Base-by-base conservation (phyloP, 1,140 invertebrate species). In the Sesamia nonagrioides region DNA sequence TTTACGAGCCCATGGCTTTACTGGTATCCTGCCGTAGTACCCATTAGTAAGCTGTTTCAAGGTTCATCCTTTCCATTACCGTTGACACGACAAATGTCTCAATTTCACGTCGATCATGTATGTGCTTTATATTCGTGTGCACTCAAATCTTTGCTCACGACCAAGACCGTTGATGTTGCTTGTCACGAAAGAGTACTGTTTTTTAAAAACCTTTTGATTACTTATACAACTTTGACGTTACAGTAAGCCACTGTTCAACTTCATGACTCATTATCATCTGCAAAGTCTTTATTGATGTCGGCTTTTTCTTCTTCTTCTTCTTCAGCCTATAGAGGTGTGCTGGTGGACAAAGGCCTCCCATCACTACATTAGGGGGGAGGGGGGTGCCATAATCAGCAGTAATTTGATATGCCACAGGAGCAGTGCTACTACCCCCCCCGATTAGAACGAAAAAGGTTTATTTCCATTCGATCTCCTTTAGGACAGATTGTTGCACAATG, bases 11-110 rank as follows among this genome's bases (percentile, higher is more conserved):
- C 11, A 13, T 45, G 6, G 37, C 2, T 13, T 45, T 3, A 13
- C 42, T 13, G 9, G n/a, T 50, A 50, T 50, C 45, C 45, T 15
- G 45, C 15, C 11, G n/a, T 13, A 50, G n/a, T n/a, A n/a, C 13
- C 15, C 7, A 33, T 48, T 50, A 6, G 42, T 27, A 27, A 48
- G 21, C 35, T 11, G 33, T 27, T n/a, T 7, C 66, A 69, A 69
- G 66, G 66, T 50, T 17, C 21, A 6, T 9, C 63, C 63, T 68
- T 68, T 68, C 63, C 2, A 11, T 68, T 18, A 1, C 0, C 54
- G 61, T 42, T 42, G 61, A 42, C 61, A 63, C 61, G 61, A 63
- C 61, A 18, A 63, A 63, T 42, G 61, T 42, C 17, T 11, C 37
- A 42, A 63, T 63, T 42, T 42, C 42, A 40, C 37, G 37, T 42